phyloP scores from a whole-genome alignment of 2,797 vertebrate genomes.

The Epinephelus awoara region DNA sequence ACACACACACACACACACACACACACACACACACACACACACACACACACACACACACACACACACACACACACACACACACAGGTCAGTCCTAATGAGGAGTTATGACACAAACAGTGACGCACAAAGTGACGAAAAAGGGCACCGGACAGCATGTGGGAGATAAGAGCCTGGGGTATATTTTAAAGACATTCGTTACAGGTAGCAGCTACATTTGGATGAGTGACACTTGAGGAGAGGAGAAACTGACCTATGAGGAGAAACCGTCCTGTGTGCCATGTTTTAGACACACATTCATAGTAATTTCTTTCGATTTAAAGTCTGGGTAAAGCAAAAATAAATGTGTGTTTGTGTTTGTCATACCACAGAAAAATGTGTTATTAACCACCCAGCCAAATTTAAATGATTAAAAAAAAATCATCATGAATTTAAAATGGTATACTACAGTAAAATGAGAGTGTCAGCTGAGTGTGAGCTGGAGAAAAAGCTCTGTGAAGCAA shows the following conservation, averaged over 20 bases:
- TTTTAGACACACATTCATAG: neutral
- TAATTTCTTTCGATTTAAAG: neutral
- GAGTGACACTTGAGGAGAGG: conserved; percentile 36
- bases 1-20: conserved; percentile 21
- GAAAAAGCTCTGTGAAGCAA: too few species aligned
- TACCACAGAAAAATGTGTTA: too few species aligned
- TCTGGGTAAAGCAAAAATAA: too few species aligned
- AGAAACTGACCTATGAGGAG: conserved; percentile 19
- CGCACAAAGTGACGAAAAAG: conserved; percentile 74
- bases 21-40: conserved; percentile 30
- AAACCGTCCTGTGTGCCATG: too few species aligned
- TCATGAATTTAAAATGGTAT: too few species aligned
- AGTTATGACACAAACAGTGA: conserved; percentile 72
- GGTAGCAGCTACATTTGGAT: conserved; percentile 48
- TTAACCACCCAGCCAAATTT: too few species aligned
- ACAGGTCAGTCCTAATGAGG: conserved; percentile 60
- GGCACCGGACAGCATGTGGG: conserved; percentile 61
- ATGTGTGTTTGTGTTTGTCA: too few species aligned
- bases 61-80: conserved; percentile 19
- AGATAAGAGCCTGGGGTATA: conserved; percentile 57
- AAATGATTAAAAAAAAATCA: too few species aligned
- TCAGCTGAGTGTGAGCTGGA: too few species aligned
- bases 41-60: conserved; percentile 7
- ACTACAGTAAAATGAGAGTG: too few species aligned
- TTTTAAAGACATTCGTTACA: conserved; percentile 57